These are phyloP conservation scores for Melanotaenia boesemani DNA, from an alignment of 2,797 vertebrate genomes.

Conservation along the genomic window DNA sequence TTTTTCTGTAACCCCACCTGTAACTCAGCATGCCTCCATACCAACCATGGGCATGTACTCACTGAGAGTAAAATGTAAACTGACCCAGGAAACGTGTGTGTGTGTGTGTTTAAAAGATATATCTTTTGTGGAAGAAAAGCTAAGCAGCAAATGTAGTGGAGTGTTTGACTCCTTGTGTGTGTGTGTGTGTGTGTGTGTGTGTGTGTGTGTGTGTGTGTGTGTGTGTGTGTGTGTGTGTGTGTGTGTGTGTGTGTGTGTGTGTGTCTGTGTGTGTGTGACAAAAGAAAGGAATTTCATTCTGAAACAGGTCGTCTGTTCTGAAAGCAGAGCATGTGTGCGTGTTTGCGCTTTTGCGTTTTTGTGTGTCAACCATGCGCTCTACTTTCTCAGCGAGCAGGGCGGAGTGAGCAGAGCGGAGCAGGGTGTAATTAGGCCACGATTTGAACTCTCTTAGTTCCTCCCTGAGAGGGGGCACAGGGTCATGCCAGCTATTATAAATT, in stretches of 20 bases:
- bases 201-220: conserved; percentile 26
- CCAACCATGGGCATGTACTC: no score
- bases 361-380: conserved; percentile 70
- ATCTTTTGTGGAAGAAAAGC: no score
- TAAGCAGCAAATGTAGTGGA: no score
- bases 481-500: conserved; percentile 81
- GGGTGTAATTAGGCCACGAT: conserved; percentile 84
- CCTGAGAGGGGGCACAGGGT: conserved; percentile 70
- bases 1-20: no score
- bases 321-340: conserved; percentile 58
- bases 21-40: neutral
- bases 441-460: conserved; percentile 85
- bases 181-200: conserved; percentile 32
- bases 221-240: conserved; percentile 27
- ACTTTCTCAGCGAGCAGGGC: conserved; percentile 76
- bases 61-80: no score
- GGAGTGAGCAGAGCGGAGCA: conserved; percentile 73
- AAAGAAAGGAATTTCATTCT: conserved; percentile 63
- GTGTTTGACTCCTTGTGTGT: neutral
- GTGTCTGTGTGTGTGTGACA: conserved; percentile 33
- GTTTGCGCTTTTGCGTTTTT: conserved; percentile 13
- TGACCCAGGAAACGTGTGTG: no score
- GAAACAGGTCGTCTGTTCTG: conserved; percentile 76
- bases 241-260: conserved; percentile 13
- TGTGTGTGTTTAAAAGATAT: no score